Percentiles rank a stretch among this genome's conserved stretches.
phyloP scores from a whole-genome alignment of 2,888 invertebrate genomes.

The Lochmaea crataegi region DNA sequence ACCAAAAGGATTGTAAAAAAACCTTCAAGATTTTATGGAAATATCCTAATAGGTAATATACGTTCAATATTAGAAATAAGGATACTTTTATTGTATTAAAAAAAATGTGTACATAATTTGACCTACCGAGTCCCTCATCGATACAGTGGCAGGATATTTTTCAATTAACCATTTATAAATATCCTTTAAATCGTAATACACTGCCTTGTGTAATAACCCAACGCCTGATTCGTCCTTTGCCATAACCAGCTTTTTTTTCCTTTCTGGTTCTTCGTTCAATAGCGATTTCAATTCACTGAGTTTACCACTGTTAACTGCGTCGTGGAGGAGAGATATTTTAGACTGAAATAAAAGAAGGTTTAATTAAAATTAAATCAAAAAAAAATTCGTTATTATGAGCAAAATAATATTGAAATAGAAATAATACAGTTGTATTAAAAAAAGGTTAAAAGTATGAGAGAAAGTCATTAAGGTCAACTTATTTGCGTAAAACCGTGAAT shows the following conservation, averaged over 20 bases:
- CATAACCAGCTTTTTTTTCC: slow-evolving; percentile 68
- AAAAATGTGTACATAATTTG: background rate
- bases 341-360: slow-evolving; percentile 64
- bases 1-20: no score
- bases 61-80: no score
- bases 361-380: background rate
- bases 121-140: slow-evolving; percentile 78
- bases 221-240: slow-evolving; percentile 79
- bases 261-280: slow-evolving; percentile 64
- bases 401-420: no score
- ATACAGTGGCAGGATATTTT: slow-evolving; percentile 75
- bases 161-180: slow-evolving; percentile 78
- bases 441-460: no score
- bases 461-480: no score
- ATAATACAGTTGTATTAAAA: no score
- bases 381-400: no score
- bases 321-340: slow-evolving; percentile 81
- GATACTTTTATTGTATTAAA: background rate
- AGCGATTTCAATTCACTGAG: slow-evolving; percentile 74
- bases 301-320: slow-evolving; percentile 80
- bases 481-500: no score
- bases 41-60: no score
- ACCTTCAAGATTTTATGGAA: no score
- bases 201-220: slow-evolving; percentile 83
- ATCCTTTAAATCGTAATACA: slow-evolving; percentile 78